Evolutionary conservation across 1,140 invertebrate species (phyloP), one percentile per base, ranked within the genome.

Genomic region (Calephelis virginiensis): DNA sequence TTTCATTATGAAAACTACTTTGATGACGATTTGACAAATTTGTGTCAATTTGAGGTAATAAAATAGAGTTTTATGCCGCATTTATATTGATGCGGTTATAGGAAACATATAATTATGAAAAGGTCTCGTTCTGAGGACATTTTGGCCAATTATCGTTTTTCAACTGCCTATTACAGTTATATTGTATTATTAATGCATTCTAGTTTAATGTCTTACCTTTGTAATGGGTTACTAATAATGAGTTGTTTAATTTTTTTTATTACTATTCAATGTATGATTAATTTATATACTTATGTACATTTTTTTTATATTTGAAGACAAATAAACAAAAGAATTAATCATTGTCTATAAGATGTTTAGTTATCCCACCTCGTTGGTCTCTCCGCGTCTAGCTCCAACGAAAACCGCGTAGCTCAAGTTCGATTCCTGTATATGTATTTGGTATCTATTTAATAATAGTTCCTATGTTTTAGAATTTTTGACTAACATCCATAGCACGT

Each of bases 11-110:
- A 71, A 72, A 81, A 81, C 70, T 75, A 86, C 75, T 72, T 80
- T 79, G 74, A 85, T 86, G 82, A 81, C 77, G 77, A 81, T 81
- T 86, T 85, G 83, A 83, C 88, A 85, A 90, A 89, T 88, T 85
- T 83, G 81, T 88, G 85, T 82, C 85, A 89, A 90, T 90, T 90
- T 81, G 66, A 78, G 73, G 84, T 79, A 89, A 89, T 89, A 90
- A 90, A 89, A 88, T 83, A n/a, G n/a, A 81, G 82, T 89, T 89
- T 90, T 84, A 88, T 82, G 80, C 84, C 81, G 76, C 85, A 89
- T 90, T 90, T 86, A 89, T 75, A 80, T 80, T 81, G 83, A 90
- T 86, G 81, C 83, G 83, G 86, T 85, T 75, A 74, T 75, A 59
- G 53, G 61, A 66, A 83, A 78, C 77, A 61, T 87, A 70, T 86